These are phyloP conservation scores for Rhinatrema bivittatum DNA, from an alignment of 2,797 vertebrate species.

Conservation along the genomic window DNA sequence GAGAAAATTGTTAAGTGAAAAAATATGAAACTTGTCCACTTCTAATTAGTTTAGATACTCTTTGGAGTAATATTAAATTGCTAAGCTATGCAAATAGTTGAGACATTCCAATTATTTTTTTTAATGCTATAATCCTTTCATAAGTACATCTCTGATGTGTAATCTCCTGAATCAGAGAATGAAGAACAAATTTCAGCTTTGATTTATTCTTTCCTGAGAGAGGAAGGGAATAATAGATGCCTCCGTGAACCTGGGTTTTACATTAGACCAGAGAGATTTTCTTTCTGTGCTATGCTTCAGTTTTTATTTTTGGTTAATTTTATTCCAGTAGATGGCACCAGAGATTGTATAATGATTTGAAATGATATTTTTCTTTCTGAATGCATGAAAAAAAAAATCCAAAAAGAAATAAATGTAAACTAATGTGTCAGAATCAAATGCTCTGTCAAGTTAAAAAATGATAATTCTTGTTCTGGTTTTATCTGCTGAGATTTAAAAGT, in stretches of 20 bases:
- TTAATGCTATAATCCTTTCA: constrained; percentile 30
- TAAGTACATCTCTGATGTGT: constrained; percentile 19
- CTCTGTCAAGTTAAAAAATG: too few species aligned
- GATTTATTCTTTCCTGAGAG: constrained; percentile 1
- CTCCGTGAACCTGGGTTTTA: too few species aligned
- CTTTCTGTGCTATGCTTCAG: too few species aligned
- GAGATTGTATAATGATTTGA: constrained; percentile 1
- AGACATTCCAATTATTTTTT: constrained; percentile 35
- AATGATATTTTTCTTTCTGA: too few species aligned
- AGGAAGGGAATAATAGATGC: background rate
- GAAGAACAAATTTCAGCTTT: constrained; percentile 26
- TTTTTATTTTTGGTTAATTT: background rate
- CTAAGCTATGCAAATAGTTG: constrained; percentile 21
- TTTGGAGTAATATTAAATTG: constrained; percentile 27
- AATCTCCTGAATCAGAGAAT: constrained; percentile 21
- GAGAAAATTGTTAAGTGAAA: constrained; percentile 12
- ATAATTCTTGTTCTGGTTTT: too few species aligned
- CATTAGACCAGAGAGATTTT: too few species aligned
- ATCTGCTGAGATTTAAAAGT: too few species aligned
- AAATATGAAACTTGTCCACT: constrained; percentile 14
- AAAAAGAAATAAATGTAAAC: too few species aligned
- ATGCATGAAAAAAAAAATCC: too few species aligned
- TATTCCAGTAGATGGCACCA: constrained; percentile 5
- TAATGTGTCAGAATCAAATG: too few species aligned
- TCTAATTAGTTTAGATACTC: constrained; percentile 22